phyloP scores from a whole-genome alignment of 2,888 invertebrate genomes.

The Drosophila mimica region DNA sequence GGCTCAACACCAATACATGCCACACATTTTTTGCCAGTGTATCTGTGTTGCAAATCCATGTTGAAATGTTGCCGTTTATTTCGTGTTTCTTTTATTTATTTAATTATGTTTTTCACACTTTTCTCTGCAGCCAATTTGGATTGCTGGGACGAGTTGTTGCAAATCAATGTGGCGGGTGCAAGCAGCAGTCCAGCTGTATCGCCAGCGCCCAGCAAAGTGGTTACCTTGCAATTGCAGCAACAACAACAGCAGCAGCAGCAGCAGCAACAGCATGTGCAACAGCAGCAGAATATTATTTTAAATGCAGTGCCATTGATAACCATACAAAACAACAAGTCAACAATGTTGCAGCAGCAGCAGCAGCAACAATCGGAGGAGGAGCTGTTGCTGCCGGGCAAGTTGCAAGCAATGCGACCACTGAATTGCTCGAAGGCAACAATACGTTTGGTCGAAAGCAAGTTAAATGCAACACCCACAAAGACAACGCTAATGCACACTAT shows the following conservation, averaged over 20 bases:
- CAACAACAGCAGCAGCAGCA: constrained; percentile 63
- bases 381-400: constrained; percentile 54
- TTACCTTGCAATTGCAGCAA: constrained; percentile 62
- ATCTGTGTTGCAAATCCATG: background rate
- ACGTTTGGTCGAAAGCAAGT: constrained; percentile 75
- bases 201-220: constrained; percentile 56
- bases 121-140: constrained; percentile 82
- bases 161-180: constrained; percentile 77
- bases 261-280: constrained; percentile 52
- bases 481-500: constrained; percentile 58
- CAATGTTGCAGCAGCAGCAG: constrained; percentile 72
- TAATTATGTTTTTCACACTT: background rate
- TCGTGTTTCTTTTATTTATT: constrained; percentile 22
- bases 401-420: constrained; percentile 67
- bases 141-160: constrained; percentile 84
- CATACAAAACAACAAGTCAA: constrained; percentile 81
- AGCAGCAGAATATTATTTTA: constrained; percentile 79
- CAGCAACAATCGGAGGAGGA: constrained; percentile 62
- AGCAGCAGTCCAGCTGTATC: constrained; percentile 61
- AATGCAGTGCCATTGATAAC: constrained; percentile 83
- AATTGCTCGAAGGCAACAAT: constrained; percentile 78
- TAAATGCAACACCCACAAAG: constrained; percentile 34
- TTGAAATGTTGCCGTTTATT: constrained; percentile 3
- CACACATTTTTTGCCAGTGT: constrained; percentile 13
- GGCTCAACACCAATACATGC: constrained; percentile 16